phyloP scores from a whole-genome alignment of 2,113 vertebrate species.

The Montifringilla adamsi region DNA sequence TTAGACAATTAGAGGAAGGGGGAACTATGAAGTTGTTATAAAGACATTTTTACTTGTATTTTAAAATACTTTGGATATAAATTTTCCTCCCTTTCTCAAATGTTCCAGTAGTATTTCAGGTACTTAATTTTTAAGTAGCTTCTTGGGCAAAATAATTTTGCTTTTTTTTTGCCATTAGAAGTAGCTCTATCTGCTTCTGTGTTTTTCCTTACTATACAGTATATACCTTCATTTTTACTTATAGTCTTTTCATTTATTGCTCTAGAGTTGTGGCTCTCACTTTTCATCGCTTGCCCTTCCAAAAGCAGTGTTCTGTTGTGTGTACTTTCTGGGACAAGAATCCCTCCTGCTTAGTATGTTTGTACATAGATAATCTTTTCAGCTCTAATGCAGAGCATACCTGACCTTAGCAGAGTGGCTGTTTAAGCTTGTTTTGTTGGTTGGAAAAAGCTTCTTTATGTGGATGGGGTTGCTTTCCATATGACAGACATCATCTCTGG shows the following conservation, averaged over 20 bases:
- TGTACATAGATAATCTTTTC: background rate
- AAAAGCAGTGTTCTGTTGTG: background rate
- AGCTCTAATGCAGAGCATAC: background rate
- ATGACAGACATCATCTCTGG: background rate
- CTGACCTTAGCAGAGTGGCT: background rate
- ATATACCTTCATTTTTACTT: background rate
- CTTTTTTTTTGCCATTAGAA: background rate
- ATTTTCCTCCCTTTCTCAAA: background rate
- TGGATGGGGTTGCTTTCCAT: background rate
- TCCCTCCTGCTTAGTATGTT: background rate
- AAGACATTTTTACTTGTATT: background rate
- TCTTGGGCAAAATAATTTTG: background rate
- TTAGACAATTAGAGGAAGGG: background rate
- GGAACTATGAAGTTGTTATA: background rate
- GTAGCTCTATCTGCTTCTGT: rapidly evolving
- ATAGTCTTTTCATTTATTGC: background rate
- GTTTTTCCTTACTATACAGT: background rate
- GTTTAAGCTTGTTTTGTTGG: background rate
- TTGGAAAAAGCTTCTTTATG: background rate
- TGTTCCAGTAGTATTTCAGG: background rate
- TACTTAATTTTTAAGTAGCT: background rate
- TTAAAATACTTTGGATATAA: background rate
- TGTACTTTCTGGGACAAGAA: background rate
- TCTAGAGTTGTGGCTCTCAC: background rate
- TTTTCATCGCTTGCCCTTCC: background rate